phyloP scores from a whole-genome alignment of 2,888 invertebrate species.

The Drosophila histrio region DNA sequence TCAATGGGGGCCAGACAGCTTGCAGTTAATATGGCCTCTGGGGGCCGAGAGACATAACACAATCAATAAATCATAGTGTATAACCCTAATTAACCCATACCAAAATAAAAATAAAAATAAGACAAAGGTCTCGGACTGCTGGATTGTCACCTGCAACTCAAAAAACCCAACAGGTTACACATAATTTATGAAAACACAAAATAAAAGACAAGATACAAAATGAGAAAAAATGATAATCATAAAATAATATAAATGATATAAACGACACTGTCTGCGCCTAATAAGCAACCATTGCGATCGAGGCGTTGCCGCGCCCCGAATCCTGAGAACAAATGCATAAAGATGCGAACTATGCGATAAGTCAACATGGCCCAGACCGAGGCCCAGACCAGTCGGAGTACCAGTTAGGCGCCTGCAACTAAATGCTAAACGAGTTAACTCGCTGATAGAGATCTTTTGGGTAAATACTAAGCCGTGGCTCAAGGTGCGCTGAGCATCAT shows the following conservation, averaged over 20 bases:
- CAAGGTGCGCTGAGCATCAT: conserved; percentile 77
- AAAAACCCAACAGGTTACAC: conserved; percentile 58
- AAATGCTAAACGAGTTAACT: conserved; percentile 82
- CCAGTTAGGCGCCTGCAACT: conserved; percentile 80
- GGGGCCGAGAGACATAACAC: conserved; percentile 39
- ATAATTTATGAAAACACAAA: conserved; percentile 60
- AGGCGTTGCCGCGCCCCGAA: conserved; percentile 59
- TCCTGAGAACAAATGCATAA: conserved; percentile 59
- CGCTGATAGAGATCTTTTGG: conserved; percentile 80
- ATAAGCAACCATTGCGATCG: conserved; percentile 53
- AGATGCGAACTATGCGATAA: conserved; percentile 72
- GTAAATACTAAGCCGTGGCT: conserved; percentile 66
- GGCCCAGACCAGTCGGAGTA: neutral
- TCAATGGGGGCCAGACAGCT: conserved; percentile 51
- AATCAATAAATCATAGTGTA: conserved; percentile 70
- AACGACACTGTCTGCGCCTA: conserved; percentile 78
- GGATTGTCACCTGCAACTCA: conserved; percentile 67
- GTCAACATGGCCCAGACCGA: conserved; percentile 18
- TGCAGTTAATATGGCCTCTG: conserved; percentile 35
- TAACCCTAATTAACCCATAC: conserved; percentile 73
- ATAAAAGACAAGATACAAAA: conserved; percentile 6
- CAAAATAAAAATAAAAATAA: neutral
- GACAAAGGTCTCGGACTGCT: conserved; percentile 8
- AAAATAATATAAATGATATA: conserved; percentile 80
- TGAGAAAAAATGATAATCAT: conserved; percentile 54